A percentile compares a stretch with the other conserved stretches of the same genome.
Conservation (phyloP, 2,113 vertebrate species). For the Azemiops feae region DNA sequence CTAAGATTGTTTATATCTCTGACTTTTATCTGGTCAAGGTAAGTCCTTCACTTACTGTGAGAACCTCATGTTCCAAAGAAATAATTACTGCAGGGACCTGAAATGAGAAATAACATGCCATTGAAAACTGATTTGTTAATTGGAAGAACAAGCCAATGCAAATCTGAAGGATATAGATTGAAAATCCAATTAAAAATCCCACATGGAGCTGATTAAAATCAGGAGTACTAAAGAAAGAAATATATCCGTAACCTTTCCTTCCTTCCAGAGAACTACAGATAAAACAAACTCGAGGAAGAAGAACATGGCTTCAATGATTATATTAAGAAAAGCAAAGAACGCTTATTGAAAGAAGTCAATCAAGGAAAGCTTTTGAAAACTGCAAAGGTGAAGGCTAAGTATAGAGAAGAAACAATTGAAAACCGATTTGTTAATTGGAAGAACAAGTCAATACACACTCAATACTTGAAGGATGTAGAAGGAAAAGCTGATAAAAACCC, state of each 20-base stretch:
- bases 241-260: background rate
- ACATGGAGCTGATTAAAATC: background rate
- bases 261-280: background rate
- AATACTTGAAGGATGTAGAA: background rate
- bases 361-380: background rate
- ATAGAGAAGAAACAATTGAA: background rate
- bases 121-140: background rate
- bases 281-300: background rate
- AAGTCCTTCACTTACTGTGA: background rate
- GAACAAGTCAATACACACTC: background rate
- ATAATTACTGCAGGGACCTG: background rate
- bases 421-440: background rate
- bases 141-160: background rate
- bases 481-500: background rate
- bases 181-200: background rate
- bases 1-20: background rate
- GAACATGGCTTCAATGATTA: background rate
- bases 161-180: background rate
- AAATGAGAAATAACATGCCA: background rate
- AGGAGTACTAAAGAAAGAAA: background rate
- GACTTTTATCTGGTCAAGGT: background rate
- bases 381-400: background rate
- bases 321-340: background rate
- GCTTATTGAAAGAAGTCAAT: background rate
- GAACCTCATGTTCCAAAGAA: background rate